Evolutionary conservation across 2,888 invertebrate species (phyloP), one percentile per base, ranked within the genome.

Genomic region (Altica lythri): DNA sequence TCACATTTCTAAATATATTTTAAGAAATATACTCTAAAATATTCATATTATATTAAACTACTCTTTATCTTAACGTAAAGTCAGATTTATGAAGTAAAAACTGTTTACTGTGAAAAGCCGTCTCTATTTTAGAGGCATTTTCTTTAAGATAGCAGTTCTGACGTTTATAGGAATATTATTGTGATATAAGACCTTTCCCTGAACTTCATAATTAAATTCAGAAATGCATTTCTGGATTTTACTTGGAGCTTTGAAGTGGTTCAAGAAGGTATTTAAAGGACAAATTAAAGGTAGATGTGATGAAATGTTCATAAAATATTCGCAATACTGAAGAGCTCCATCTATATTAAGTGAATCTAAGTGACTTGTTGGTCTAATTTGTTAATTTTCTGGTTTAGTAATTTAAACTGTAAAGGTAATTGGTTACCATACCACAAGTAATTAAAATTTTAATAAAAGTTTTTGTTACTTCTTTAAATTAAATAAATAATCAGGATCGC

Each of bases 171-270:
- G 48, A 32, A 32, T 35, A 49, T 49, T 49, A 49, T 49, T 49
- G 22, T 32, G 32, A 49, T 49, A 42, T 32, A 49, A 17, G 12
- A n/a, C n/a, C 2, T 18, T 13, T 34, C 4, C 34, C 10, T 10
- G 27, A 25, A 32, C 22, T 40, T 12, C 49, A 32, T 49, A 49
- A 49, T 42, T 49, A 40, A 49, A 49, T 49, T n/a, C 12, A 30
- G 32, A 18, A 40, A 42, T 49, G 49, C 49, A 49, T 49, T 49
- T 22, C 32, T 2, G 40, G 32, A 49, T 42, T 40, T 32, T 32
- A 40, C 32, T 25, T 4, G 5, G 16, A n/a, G n/a, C 29, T 30
- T 49, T 49, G 42, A 40, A 49, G 40, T 49, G 40, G 40, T 14
- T 12, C 4, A 29, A 4, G 13, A 10, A 19, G 27, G 27, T 30